phyloP scores from a whole-genome alignment of 2,797 vertebrate genomes.

The Acipenser transmontanus region DNA sequence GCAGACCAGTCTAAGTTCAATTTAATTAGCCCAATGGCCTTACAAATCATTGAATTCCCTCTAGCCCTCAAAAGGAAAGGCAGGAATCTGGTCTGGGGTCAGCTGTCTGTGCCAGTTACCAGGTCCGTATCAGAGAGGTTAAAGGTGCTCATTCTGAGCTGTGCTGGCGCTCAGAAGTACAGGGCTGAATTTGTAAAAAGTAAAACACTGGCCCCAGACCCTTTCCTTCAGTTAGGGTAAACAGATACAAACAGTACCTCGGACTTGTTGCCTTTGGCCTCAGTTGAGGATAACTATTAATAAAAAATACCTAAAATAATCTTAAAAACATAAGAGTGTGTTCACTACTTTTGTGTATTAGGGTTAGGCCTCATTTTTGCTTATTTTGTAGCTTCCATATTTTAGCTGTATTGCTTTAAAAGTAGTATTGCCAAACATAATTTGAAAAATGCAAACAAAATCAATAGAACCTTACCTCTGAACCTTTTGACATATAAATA shows the following conservation, averaged over 20 bases:
- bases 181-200: conserved; percentile 73
- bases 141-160: conserved; percentile 69
- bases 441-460: too few species aligned
- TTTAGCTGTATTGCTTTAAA: too few species aligned
- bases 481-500: too few species aligned
- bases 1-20: conserved; percentile 56
- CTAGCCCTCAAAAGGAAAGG: conserved; percentile 58
- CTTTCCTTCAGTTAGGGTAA: conserved; percentile 59
- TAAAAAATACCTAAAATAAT: too few species aligned
- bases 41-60: conserved; percentile 56
- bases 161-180: conserved; percentile 74
- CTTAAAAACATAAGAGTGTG: too few species aligned
- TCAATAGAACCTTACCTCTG: too few species aligned
- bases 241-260: conserved; percentile 64
- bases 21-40: conserved; percentile 62
- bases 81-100: conserved; percentile 62
- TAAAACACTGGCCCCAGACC: conserved; percentile 59
- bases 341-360: too few species aligned
- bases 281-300: background rate
- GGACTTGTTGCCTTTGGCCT: conserved; percentile 30
- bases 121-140: conserved; percentile 66
- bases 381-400: too few species aligned
- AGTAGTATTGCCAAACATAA: too few species aligned
- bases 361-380: too few species aligned
- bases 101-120: conserved; percentile 57